Evolutionary conservation across 2,888 invertebrate genomes (phyloP), one percentile per base, ranked within the genome.

Genomic region (Sturmia bella): DNA sequence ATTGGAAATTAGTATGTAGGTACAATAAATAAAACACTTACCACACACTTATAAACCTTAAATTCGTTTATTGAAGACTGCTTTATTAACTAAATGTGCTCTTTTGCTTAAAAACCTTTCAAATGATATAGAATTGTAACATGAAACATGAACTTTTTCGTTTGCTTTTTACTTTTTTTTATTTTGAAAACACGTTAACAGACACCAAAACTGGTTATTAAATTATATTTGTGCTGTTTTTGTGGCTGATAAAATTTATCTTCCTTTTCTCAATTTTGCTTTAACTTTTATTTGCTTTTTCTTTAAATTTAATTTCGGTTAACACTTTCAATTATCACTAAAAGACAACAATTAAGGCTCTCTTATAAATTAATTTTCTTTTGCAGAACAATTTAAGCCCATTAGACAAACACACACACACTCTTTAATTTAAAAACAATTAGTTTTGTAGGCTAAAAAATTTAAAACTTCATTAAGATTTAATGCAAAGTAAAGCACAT

Each of bases 151-250:
- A 81, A 72, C 75, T 66, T 76, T 80, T 75, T 48, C 15, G 32
- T n/a, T 52, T 32, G 4, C 32, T 69, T 63, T 59, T 7, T 21
- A 15, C 21, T 48, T 48, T 57, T 72, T 24, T 41, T 48, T 17
- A 69, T 56, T 48, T 17, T n/a, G 9, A 21, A 37, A 15, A 52
- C 69, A 57, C 63, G n/a, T 56, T 48, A 45, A 50, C 57, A 73
- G 66, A 54, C 70, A 74, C 64, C 54, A 66, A 48, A 73, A 84
- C 84, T 83, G 84, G 84, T 85, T 84, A 84, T 81, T 79, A 76
- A 78, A 69, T 19, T 32, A 32, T 56, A 17, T 50, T 24, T 13
- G 6, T 56, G 17, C 24, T 56, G 24, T 15, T 41, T 48, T 15
- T 50, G 24, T 27, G 50, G 32, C 11, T n/a, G 56, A 21, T 43